These are phyloP conservation scores for Cladopsammia gracilis DNA, from an alignment of 64 coral and sea anemone genomes.

Conservation along the genomic window DNA sequence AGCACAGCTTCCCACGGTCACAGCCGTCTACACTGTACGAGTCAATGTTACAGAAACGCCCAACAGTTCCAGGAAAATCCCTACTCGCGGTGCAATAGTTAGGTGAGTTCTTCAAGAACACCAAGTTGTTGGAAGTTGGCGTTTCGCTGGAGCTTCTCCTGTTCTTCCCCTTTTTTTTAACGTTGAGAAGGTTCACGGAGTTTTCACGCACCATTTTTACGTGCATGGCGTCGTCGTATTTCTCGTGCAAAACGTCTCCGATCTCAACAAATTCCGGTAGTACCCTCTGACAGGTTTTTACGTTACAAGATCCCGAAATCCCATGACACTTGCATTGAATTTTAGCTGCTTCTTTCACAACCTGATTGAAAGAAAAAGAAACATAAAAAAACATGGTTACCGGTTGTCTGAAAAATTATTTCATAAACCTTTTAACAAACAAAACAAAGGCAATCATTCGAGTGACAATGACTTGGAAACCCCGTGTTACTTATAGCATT, in stretches of 20 bases:
- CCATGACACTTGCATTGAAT: slow-evolving; percentile 93
- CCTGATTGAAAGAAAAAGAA: neutral
- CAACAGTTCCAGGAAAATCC: slow-evolving; percentile 58
- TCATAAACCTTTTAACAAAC: too few relatives aligned
- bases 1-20: slow-evolving; percentile 59
- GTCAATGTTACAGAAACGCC: slow-evolving; percentile 70
- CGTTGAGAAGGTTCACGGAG: neutral
- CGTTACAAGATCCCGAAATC: slow-evolving; percentile 72
- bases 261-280: slow-evolving; percentile 51
- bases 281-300: slow-evolving; percentile 72
- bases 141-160: neutral
- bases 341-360: slow-evolving; percentile 23
- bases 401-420: too few relatives aligned
- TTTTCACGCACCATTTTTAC: slow-evolving; percentile 55
- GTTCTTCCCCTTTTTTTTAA: neutral
- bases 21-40: slow-evolving; percentile 65
- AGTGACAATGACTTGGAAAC: too few relatives aligned
- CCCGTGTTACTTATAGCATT: too few relatives aligned
- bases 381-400: too few relatives aligned
- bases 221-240: slow-evolving; percentile 78
- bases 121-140: slow-evolving; percentile 19
- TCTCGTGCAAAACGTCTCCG: slow-evolving; percentile 68
- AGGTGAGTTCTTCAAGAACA: slow-evolving; percentile 76
- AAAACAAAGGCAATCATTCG: too few relatives aligned
- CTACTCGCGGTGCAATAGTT: slow-evolving; percentile 72